A percentile compares a stretch with the other conserved stretches of the same genome.
Evolutionary conservation across 2,888 invertebrate genomes (phyloP).

Genomic region (Caenorhabditis sp.): DNA sequence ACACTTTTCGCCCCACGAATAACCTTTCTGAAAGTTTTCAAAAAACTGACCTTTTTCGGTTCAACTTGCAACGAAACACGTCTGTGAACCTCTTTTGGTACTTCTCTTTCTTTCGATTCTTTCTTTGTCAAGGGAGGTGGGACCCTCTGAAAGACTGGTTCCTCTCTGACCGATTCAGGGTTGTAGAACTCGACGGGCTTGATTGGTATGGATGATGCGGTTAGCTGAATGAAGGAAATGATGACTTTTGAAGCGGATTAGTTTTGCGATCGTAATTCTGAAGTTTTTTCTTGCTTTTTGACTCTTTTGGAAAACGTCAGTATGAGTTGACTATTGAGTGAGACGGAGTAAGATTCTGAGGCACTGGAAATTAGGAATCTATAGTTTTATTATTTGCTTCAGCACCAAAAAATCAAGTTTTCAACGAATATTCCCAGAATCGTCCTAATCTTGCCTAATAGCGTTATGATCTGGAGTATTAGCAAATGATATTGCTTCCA

Average conservation of each 20-base stretch:
- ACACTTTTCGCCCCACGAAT: neutral
- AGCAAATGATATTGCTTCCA: too few species aligned
- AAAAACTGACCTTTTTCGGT: slow-evolving; percentile 49
- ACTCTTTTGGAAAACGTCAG: too few species aligned
- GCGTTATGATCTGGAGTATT: too few species aligned
- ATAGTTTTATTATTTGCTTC: too few species aligned
- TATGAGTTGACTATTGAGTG: too few species aligned
- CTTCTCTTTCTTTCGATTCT: slow-evolving; percentile 22
- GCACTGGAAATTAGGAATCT: too few species aligned
- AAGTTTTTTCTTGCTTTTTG: neutral
- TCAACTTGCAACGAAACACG: slow-evolving; percentile 40
- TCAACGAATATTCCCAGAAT: too few species aligned
- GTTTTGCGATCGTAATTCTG: too few species aligned
- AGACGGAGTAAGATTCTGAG: too few species aligned
- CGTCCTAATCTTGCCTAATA: too few species aligned
- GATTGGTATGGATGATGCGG: slow-evolving; percentile 27
- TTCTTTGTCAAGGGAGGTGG: slow-evolving; percentile 4
- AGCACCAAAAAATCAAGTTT: too few species aligned
- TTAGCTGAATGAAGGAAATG: slow-evolving; percentile 21
- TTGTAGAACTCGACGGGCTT: slow-evolving; percentile 50
- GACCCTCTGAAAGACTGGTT: slow-evolving; percentile 8
- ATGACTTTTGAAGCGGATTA: too few species aligned
- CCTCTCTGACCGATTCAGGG: neutral
- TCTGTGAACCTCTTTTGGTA: neutral
- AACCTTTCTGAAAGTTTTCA: neutral